Base-by-base conservation (phyloP, 2,797 vertebrate species). In the Cossypha polioptera region DNA sequence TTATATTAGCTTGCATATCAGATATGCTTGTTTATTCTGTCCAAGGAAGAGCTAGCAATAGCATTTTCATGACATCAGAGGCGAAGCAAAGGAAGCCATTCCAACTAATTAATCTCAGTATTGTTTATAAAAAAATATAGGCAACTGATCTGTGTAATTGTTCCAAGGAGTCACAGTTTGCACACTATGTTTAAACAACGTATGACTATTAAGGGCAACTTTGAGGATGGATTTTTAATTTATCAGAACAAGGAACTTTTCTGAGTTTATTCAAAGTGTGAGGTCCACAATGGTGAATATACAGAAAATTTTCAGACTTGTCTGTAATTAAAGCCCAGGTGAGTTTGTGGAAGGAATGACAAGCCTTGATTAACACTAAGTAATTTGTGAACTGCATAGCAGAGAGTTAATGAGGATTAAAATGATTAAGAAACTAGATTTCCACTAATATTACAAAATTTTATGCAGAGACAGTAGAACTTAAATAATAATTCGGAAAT, bases 21-120 rank as follows among this genome's bases (percentile, higher is more conserved):
- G 94, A 90, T 86, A 85, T 2, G 58, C 97, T 95, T 97, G 97
- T 97, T 98, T 97, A 96, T 97, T 96, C 94, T 96, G 90, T 31
- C 68, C 85, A 81, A 91, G 95, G 93, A 97, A 97, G 93, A 94
- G 83, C 87, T 83, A 93, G 95, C 92, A 92, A 93, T 82, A 90
- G 96, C 79, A 95, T 95, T 90, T 96, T 96, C 83, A 73, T 97
- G 96, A 98, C 94, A 92, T 98, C 97, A 97, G 94, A 94, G 94
- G 96, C 86, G 78, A 97, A 94, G 93, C 83, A 74, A 90, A 97
- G 96, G 97, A 97, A 95, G 77, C 66, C 89, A 94, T 95, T 97
- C 93, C 88, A 96, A 91, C 76, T 54, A 63, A 95, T 97, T 96
- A 76, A 94, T 98, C 86, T 93, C 84, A 90, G 86, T 74, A 75